Conservation (phyloP, 2,113 vertebrate species). For the Syrrhaptes paradoxus region DNA sequence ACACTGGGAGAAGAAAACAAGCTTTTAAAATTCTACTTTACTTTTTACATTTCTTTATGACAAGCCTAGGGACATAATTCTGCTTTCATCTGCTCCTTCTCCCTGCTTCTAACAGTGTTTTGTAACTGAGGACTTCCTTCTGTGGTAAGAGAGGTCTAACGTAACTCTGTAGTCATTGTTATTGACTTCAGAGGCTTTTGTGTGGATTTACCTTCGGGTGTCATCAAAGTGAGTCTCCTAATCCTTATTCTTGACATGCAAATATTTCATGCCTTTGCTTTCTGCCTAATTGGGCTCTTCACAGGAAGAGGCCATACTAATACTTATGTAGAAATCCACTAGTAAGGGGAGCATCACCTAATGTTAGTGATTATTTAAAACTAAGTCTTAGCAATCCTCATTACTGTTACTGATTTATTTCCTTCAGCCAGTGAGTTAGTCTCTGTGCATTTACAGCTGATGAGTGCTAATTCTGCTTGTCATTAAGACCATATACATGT, state of each 20-base stretch:
- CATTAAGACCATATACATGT: not conserved
- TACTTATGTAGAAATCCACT: not conserved
- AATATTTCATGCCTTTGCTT: not conserved
- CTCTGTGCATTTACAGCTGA: not conserved
- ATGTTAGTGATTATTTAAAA: not conserved
- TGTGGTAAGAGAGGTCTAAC: rapidly evolving
- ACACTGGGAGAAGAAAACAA: not conserved
- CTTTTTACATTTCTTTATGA: not conserved
- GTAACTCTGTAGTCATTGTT: not conserved
- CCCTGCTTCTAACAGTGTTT: not conserved
- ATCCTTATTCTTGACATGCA: not conserved
- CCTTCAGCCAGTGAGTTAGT: not conserved
- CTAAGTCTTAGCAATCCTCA: not conserved
- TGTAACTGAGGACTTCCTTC: not conserved
- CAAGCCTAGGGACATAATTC: not conserved
- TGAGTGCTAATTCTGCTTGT: not conserved
- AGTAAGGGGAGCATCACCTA: not conserved
- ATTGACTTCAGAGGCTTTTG: not conserved
- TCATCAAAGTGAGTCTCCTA: not conserved
- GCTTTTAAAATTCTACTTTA: not conserved
- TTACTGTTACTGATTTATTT: not conserved
- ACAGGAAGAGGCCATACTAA: not conserved
- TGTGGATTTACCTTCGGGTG: not conserved
- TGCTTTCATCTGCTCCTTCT: not conserved
- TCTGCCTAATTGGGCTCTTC: not conserved